phyloP scores from a whole-genome alignment of 2,113 vertebrate genomes.

The Tupaia chinensis region DNA sequence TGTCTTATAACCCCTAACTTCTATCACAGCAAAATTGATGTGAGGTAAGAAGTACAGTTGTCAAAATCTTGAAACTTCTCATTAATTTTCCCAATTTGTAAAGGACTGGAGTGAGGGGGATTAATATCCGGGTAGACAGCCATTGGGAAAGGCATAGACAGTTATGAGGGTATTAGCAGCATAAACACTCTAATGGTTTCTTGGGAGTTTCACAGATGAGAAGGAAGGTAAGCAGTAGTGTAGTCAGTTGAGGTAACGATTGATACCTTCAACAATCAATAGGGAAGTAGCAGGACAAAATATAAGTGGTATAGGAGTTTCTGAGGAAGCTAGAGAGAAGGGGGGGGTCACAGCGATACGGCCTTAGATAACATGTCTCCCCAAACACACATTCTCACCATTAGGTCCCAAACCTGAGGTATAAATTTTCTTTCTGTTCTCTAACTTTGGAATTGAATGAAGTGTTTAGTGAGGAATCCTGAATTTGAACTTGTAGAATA shows the following conservation, averaged over 20 bases:
- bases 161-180: not conserved
- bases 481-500: not conserved
- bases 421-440: not conserved
- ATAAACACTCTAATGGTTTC: not conserved
- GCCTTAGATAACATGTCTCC: not conserved
- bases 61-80: not conserved
- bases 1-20: not conserved
- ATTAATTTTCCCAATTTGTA: not conserved
- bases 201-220: not conserved
- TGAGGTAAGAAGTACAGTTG: not conserved
- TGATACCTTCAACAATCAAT: not conserved
- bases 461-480: not conserved
- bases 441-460: not conserved
- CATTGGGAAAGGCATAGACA: not conserved
- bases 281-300: not conserved
- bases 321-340: not conserved
- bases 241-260: not conserved
- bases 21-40: not conserved
- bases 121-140: not conserved
- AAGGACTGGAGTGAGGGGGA: not conserved
- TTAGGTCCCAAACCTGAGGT: not conserved
- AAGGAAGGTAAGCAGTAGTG: not conserved
- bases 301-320: not conserved
- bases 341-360: not conserved
- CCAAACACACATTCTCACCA: fast-evolving